These are phyloP conservation scores for Lamprotornis superbus DNA, from an alignment of 2,113 vertebrate species.

Conservation along the genomic window DNA sequence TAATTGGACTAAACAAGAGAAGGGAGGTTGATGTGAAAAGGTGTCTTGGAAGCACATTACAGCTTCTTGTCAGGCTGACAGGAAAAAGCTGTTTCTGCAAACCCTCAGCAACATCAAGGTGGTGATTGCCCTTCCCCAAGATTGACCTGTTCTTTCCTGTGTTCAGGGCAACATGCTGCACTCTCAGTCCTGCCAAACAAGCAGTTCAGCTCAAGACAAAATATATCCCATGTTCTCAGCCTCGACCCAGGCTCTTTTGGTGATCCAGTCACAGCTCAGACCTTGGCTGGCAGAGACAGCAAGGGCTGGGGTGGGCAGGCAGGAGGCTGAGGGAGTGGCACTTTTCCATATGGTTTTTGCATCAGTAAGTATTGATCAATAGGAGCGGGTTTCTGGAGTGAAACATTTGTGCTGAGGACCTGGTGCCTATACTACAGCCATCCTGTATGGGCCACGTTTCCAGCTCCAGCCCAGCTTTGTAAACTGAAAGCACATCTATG, in stretches of 20 bases:
- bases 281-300: neutral
- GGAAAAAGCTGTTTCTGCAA: neutral
- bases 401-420: neutral
- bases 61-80: neutral
- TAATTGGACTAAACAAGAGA: neutral
- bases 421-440: neutral
- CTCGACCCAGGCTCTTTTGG: rapidly evolving
- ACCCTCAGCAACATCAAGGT: neutral
- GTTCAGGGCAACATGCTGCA: rapidly evolving
- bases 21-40: neutral
- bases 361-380: neutral
- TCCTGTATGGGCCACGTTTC: neutral
- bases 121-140: neutral
- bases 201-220: neutral
- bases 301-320: neutral
- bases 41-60: neutral
- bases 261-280: neutral
- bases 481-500: neutral
- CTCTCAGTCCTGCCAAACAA: neutral
- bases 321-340: neutral
- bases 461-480: neutral
- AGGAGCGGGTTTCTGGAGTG: neutral
- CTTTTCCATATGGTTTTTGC: neutral
- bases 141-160: neutral
- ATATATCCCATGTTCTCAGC: neutral